Evolutionary conservation across 2,113 vertebrate species (phyloP).

Genomic region (Taxidea taxus): DNA sequence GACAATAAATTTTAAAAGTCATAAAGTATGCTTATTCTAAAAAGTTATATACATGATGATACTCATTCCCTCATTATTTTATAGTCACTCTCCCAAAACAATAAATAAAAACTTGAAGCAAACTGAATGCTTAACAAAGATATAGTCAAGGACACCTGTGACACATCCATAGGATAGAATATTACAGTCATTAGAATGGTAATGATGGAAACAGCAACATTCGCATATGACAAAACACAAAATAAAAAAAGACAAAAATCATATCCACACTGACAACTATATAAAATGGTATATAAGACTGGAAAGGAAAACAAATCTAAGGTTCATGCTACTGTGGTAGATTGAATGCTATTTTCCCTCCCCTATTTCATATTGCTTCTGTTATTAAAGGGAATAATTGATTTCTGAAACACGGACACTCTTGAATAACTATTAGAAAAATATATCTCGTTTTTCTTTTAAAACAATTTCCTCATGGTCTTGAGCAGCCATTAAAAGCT

Average conservation of each 20-base stretch:
- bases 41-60: not conserved
- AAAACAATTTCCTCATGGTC: not conserved
- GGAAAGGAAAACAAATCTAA: not conserved
- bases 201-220: not conserved
- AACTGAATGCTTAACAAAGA: not conserved
- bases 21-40: not conserved
- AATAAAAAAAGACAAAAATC: not conserved
- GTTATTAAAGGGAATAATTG: not conserved
- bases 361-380: not conserved
- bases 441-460: not conserved
- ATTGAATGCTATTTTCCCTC: not conserved
- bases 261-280: not conserved
- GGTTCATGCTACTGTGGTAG: not conserved
- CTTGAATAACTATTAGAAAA: constrained; percentile 5
- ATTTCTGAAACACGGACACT: constrained; percentile 10
- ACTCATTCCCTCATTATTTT: constrained; percentile 22
- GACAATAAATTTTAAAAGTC: not conserved
- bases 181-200: not conserved
- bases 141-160: not conserved
- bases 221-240: not conserved
- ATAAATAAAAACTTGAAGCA: not conserved
- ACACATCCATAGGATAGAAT: not conserved
- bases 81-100: not conserved
- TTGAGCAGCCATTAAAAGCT: not conserved
- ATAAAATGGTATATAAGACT: not conserved